Evolutionary conservation across 1,140 invertebrate species (phyloP), one percentile per base, ranked within the genome.

Genomic region (Phymorhynchus buccinoides): DNA sequence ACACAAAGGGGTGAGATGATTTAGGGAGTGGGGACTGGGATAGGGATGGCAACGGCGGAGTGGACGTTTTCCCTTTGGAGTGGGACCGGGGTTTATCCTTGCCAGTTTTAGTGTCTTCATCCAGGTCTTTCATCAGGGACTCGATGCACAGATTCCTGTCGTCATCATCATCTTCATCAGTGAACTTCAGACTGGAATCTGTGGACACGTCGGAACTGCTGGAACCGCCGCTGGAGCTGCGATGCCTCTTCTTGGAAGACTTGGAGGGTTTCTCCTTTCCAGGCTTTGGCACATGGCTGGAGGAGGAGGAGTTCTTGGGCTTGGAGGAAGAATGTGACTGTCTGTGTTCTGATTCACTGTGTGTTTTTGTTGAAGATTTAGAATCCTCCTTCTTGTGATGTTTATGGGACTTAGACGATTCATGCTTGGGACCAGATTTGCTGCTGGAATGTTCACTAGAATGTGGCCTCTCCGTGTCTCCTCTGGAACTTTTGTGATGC

Each of bases 161-260:
- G 4, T 83, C 81, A 66, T 83, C 81, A 3, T 83, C 81, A n/a
- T 83, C n/a, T n/a, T n/a, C 81, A 44, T 66, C 80, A 1, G 81
- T 71, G 66, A 83, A 83, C 4, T 73, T 41, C 27, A 83, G 81
- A n/a, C 81, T 83, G n/a, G 80, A 81, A 27, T 56, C 80, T 56
- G 80, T 81, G 22, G 81, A 83, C 37, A 83, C 62, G 0, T 9
- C 30, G 16, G 81, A 83, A 71, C 56, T 83, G 30, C 22, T 27
- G 35, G 81, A 83, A 44, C 81, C 39, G 52, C 3, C 9, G 48
- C 81, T 83, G 37, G n/a, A 44, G 22, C 62, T 83, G 7, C 81
- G 35, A 6, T 3, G 27, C 6, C n/a, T 35, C 37, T 68, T 35
- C n/a, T 32, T 44, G 35, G 56, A 32, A 22, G 14, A 16, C n/a